A percentile compares a stretch with the other conserved stretches of the same genome.
phyloP scores from a whole-genome alignment of 2,797 vertebrate species.

The Trichosurus vulpecula region DNA sequence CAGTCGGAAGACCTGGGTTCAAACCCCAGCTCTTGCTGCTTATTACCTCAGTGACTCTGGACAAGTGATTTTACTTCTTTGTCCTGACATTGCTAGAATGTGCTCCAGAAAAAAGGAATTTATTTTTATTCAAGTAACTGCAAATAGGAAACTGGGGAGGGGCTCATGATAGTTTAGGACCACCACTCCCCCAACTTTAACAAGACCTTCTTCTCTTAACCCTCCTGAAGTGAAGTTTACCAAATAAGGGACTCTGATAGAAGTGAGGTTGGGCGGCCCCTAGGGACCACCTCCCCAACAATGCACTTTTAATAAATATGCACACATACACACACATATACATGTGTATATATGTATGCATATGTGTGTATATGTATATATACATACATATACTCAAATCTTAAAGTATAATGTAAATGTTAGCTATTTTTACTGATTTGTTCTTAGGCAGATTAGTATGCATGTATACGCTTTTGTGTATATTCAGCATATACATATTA shows the following conservation, averaged over 20 bases:
- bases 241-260: neutral
- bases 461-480: too few relatives aligned
- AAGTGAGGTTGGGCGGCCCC: neutral
- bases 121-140: neutral
- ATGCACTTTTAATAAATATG: neutral
- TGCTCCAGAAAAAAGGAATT: neutral
- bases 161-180: neutral
- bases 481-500: too few relatives aligned
- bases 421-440: neutral
- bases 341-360: neutral
- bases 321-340: neutral
- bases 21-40: neutral
- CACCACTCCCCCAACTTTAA: neutral
- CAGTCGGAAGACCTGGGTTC: neutral
- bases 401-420: neutral
- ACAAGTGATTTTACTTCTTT: neutral
- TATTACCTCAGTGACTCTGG: neutral
- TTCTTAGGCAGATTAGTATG: neutral
- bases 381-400: too few relatives aligned
- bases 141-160: neutral
- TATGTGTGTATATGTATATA: neutral
- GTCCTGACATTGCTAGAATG: neutral
- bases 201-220: neutral
- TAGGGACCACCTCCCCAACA: neutral
- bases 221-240: neutral